Conservation (phyloP, 2,888 invertebrate species). For the Candidula unifasciata region DNA sequence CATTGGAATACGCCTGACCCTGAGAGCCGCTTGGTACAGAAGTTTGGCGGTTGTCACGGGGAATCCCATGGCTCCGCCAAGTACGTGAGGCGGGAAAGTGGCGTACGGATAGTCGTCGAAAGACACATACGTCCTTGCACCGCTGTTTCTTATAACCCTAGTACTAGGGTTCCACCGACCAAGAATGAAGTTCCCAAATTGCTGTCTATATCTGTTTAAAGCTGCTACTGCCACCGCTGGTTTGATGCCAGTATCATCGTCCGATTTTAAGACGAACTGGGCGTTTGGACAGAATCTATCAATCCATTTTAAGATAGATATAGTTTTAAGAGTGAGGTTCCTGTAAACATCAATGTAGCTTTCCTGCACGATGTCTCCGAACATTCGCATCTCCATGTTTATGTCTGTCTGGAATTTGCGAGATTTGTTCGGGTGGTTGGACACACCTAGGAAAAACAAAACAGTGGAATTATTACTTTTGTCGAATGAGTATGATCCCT, state of each 20-base stretch:
- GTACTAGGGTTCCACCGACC: constrained; percentile 60
- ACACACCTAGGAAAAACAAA: constrained; percentile 31
- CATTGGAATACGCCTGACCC: constrained; percentile 2
- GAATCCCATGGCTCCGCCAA: constrained; percentile 34
- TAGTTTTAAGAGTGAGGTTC: constrained; percentile 75
- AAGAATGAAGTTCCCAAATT: constrained; percentile 59
- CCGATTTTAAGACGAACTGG: constrained; percentile 73
- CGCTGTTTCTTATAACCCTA: constrained; percentile 53
- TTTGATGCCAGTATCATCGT: constrained; percentile 77
- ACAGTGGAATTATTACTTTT: constrained; percentile 4
- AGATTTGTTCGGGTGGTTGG: neutral
- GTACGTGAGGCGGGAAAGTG: constrained; percentile 61
- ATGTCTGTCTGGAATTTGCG: constrained; percentile 51
- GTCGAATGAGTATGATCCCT: neutral
- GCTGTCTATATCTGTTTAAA: constrained; percentile 27
- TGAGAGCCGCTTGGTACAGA: constrained; percentile 23
- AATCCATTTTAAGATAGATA: constrained; percentile 72
- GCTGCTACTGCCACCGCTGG: constrained; percentile 80
- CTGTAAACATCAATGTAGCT: constrained; percentile 74
- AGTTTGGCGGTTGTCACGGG: neutral
- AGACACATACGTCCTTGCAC: constrained; percentile 55
- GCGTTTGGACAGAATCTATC: constrained; percentile 70
- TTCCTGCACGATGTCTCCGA: constrained; percentile 65
- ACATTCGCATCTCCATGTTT: constrained; percentile 53
- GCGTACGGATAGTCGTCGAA: constrained; percentile 59